Conservation (phyloP, 2,888 invertebrate genomes). For the Aphodius sticticus region DNA sequence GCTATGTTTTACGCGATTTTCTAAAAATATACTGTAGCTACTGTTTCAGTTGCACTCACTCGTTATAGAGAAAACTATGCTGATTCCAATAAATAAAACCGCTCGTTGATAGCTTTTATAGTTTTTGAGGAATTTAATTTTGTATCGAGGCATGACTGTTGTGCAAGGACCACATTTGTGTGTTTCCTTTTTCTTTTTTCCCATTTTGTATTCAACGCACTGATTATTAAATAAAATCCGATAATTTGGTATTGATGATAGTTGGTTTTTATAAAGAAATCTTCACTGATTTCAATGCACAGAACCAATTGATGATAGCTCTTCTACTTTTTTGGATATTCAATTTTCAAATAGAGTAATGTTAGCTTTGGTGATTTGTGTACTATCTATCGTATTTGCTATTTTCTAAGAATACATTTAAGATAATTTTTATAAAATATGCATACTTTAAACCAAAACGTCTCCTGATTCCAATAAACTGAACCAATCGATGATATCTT, state of each 20-base stretch:
- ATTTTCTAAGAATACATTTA: too few species aligned
- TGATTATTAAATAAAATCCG: not conserved
- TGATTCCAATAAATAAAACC: not conserved
- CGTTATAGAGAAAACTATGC: not conserved
- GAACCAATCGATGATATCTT: not conserved
- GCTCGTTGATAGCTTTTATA: not conserved
- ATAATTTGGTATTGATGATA: not conserved
- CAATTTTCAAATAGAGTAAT: not conserved
- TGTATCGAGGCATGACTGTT: not conserved
- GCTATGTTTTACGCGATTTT: too few species aligned
- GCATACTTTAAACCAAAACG: not conserved
- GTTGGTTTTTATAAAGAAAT: not conserved
- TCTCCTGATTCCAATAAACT: not conserved
- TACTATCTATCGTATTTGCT: too few species aligned
- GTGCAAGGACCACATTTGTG: too few species aligned
- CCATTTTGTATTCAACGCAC: too few species aligned
- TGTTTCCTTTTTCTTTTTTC: too few species aligned
- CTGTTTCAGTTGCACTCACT: not conserved
- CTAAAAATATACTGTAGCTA: too few species aligned
- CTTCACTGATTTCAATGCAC: not conserved
- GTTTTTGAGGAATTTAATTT: not conserved
- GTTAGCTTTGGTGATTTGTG: too few species aligned
- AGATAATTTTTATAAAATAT: too few species aligned
- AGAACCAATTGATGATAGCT: not conserved
- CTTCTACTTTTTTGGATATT: too few species aligned